Conservation (phyloP, 2,797 vertebrate genomes). For the Catostomus latipinnis region DNA sequence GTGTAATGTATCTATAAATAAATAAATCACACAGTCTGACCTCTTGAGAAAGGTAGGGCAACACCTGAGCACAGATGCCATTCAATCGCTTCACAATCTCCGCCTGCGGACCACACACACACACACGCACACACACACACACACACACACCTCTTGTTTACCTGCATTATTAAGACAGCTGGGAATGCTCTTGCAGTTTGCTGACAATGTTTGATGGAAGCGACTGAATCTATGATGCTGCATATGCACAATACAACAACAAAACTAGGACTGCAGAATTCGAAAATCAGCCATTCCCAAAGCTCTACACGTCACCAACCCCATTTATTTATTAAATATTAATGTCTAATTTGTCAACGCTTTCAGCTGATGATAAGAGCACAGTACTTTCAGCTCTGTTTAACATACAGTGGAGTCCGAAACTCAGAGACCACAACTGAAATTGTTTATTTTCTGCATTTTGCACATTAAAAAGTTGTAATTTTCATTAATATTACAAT, state of each 20-base stretch:
- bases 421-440: too few species aligned
- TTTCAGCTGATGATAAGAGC: too few species aligned
- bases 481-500: too few species aligned
- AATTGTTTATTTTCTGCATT: too few species aligned
- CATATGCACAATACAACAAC: constrained; percentile 12
- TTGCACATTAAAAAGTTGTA: too few species aligned
- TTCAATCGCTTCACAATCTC: constrained; percentile 98
- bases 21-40: constrained; percentile 71
- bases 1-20: constrained; percentile 1
- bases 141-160: constrained; percentile 8
- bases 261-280: background rate
- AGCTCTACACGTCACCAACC: background rate
- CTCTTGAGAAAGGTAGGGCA: constrained; percentile 98
- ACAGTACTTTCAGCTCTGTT: too few species aligned
- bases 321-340: background rate
- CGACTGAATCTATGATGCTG: constrained; percentile 71
- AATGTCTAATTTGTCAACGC: too few species aligned
- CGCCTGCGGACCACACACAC: constrained; percentile 77
- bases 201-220: constrained; percentile 5
- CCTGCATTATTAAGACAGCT: constrained; percentile 7
- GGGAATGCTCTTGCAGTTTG: constrained; percentile 3
- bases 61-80: constrained; percentile 95
- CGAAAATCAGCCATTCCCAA: background rate
- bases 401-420: too few species aligned
- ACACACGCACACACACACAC: constrained; percentile 42